Conservation (phyloP, 2,888 invertebrate genomes). For the Lagria hirta region DNA sequence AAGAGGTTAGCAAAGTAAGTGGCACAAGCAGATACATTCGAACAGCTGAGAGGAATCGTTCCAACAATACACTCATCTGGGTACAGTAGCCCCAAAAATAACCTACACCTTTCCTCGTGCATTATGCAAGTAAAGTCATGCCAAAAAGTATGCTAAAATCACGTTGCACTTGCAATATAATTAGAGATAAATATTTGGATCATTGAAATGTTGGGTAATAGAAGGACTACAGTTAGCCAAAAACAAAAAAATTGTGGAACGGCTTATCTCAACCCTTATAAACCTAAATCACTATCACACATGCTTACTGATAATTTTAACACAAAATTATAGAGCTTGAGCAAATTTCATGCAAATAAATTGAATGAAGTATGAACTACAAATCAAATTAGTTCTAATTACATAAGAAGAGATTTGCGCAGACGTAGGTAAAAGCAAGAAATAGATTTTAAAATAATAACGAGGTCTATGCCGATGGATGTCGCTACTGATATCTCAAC, state of each 20-base stretch:
- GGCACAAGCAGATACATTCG: conserved; percentile 33
- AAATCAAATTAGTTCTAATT: conserved; percentile 27
- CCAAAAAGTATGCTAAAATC: conserved; percentile 35
- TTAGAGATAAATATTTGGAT: conserved; percentile 42
- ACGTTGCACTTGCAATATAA: conserved; percentile 31
- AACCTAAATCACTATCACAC: conserved; percentile 2
- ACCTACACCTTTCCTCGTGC: conserved; percentile 29
- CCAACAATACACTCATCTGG: conserved; percentile 33
- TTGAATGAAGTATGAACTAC: conserved; percentile 7
- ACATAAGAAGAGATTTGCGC: conserved; percentile 19
- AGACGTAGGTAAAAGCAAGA: conserved; percentile 17
- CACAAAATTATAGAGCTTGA: conserved; percentile 3
- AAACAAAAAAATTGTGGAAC: too few species aligned
- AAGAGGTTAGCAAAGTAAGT: conserved; percentile 24
- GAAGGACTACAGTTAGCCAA: conserved; percentile 23
- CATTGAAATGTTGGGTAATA: conserved; percentile 52
- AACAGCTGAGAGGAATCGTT: conserved; percentile 39
- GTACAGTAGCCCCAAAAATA: conserved; percentile 37
- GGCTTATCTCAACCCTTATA: conserved; percentile 10
- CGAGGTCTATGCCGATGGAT: not conserved
- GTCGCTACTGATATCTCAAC: not conserved
- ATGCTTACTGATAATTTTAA: not conserved
- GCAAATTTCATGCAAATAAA: conserved; percentile 8
- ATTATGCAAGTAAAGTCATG: conserved; percentile 39
- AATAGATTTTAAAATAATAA: conserved; percentile 1